Evolutionary conservation across 2,888 invertebrate species (phyloP), one percentile per base, ranked within the genome.

Genomic region (Eilema sororculum): DNA sequence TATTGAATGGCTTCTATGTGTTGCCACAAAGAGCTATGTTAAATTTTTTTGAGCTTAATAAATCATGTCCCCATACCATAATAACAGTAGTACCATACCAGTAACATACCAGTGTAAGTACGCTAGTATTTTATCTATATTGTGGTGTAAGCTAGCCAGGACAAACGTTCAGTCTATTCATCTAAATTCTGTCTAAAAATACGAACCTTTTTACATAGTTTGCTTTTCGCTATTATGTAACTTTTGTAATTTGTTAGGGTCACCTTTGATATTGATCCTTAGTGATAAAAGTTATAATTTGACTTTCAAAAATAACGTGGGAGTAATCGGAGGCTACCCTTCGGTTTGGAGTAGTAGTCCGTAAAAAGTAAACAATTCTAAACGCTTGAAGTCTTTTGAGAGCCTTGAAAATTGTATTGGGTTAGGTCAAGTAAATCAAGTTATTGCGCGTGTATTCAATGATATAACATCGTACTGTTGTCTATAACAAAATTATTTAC

Each of bases 371-470:
- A 41, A 41, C 41, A 16, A 41, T 16, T 5, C 8, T 3, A 41
- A 41, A n/a, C 9, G 10, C 20, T 56, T n/a, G 6, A n/a, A 56
- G 22, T 56, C 22, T 57, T 22, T 22, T 24, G 59, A 28, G 16
- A 28, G 20, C 28, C 59, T 20, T 59, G 59, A 20, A 59, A 24
- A 59, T 25, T 59, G 28, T 59, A 28, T 16, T 59, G 28, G 59
- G 25, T 59, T 28, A 28, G 59, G 13, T 59, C 59, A 25, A 59
- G 59, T 59, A 59, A 59, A 59, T 59, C 59, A 20, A 28, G 20
- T 59, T 28, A 13, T 28, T 20, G 25, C 24, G 13, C 13, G 9
- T n/a, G 20, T 52, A n/a, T 1, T 20, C 20, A 5, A 46, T 52
- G 20, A 52, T 52, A n/a, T 52, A 52, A n/a, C n/a, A 52, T 52